Evolutionary conservation across 2,113 vertebrate species (phyloP).

Genomic region (Sphyrna mokarran): DNA sequence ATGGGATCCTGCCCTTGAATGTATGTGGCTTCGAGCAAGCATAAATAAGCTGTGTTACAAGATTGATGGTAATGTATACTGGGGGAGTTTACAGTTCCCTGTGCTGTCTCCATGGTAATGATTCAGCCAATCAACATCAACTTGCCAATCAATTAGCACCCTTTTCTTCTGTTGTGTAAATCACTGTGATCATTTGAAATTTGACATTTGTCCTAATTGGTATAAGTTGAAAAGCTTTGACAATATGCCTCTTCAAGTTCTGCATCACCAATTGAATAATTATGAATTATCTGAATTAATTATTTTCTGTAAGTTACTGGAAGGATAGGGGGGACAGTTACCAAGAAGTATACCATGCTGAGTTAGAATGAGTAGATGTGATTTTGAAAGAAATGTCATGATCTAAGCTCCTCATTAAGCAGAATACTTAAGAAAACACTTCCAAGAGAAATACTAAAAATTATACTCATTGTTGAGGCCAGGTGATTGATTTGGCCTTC

Average conservation of each 20-base stretch:
- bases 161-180: too few species aligned
- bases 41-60: too few species aligned
- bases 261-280: neutral
- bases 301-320: neutral
- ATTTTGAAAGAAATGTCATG: neutral
- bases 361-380: neutral
- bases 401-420: neutral
- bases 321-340: neutral
- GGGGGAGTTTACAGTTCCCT: neutral
- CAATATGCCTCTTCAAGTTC: neutral
- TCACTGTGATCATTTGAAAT: neutral
- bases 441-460: neutral
- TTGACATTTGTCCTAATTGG: neutral
- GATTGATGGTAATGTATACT: too few species aligned
- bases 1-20: too few species aligned
- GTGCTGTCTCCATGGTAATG: too few species aligned
- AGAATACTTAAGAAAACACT: neutral
- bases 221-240: neutral
- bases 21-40: too few species aligned
- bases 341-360: neutral
- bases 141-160: too few species aligned
- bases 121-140: neutral
- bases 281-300: neutral
- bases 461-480: neutral
- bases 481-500: slow-evolving; percentile 15